A percentile compares a stretch with the other conserved stretches of the same genome.
Conservation (phyloP, 2,113 vertebrate genomes). For the Dicaeum eximium region DNA sequence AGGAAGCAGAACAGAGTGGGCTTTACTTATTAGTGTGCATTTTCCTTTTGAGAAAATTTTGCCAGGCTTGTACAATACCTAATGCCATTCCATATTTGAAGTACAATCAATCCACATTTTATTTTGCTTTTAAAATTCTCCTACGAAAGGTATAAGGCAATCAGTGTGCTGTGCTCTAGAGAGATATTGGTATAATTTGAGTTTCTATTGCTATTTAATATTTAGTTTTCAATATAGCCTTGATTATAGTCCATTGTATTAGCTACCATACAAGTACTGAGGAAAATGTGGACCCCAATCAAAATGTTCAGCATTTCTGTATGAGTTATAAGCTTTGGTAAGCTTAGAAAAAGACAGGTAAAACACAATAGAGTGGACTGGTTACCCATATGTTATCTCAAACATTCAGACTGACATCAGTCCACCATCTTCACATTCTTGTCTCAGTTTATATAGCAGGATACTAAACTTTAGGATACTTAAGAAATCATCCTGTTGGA, state of each 20-base stretch:
- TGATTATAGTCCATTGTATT: neutral
- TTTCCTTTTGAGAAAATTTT: constrained; percentile 23
- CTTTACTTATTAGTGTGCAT: neutral
- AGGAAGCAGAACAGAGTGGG: neutral
- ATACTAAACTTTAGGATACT: neutral
- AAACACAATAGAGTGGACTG: neutral
- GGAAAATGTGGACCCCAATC: neutral
- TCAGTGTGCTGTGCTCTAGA: neutral
- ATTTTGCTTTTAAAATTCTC: constrained; percentile 34
- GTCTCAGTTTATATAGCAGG: neutral
- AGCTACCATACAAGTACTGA: neutral
- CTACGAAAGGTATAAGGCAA: neutral
- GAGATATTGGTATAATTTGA: neutral
- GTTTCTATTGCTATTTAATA: constrained; percentile 14
- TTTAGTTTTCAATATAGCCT: constrained; percentile 2
- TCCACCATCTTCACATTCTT: neutral
- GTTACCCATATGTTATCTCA: neutral
- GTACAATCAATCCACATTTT: constrained; percentile 28
- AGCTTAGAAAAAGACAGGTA: neutral
- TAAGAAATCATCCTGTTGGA: neutral
- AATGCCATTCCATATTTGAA: neutral
- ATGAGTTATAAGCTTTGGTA: neutral
- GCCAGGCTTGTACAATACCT: neutral
- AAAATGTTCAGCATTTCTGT: neutral
- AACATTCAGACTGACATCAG: neutral